Evolutionary conservation across 2,113 vertebrate species (phyloP).

Genomic region (Phyllostomus discolor): DNA sequence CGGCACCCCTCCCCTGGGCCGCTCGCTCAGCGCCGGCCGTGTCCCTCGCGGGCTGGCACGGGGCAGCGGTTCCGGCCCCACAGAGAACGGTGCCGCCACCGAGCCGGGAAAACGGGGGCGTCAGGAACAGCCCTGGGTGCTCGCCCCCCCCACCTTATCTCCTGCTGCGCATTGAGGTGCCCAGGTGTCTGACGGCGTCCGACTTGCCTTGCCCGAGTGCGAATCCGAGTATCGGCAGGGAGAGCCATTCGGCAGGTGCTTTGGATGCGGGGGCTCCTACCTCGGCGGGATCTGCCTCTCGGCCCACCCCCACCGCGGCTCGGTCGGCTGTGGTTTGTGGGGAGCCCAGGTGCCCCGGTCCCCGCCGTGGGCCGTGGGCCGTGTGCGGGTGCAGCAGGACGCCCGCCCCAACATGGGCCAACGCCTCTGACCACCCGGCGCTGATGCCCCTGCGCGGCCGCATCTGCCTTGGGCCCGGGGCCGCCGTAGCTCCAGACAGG

Average conservation of each 20-base stretch:
- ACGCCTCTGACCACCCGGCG: neutral
- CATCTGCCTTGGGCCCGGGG: too few species aligned
- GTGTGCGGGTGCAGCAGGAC: neutral
- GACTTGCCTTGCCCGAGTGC: slow-evolving; percentile 62
- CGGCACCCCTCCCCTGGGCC: slow-evolving; percentile 58
- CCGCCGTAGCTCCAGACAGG: too few species aligned
- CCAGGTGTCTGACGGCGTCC: slow-evolving; percentile 63
- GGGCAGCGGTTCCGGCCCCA: slow-evolving; percentile 58
- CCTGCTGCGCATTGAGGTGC: slow-evolving; percentile 65
- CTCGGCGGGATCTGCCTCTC: slow-evolving; percentile 36
- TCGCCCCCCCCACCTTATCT: slow-evolving; percentile 71
- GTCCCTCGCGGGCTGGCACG: slow-evolving; percentile 55
- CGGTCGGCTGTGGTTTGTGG: neutral
- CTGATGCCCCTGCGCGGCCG: rapidly evolving
- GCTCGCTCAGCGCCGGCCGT: slow-evolving; percentile 68
- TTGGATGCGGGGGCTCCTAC: slow-evolving; percentile 53
- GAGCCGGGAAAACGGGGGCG: slow-evolving; percentile 60
- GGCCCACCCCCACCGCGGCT: neutral
- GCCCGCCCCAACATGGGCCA: neutral
- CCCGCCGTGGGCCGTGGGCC: neutral
- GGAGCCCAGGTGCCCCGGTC: neutral
- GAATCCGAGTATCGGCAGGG: slow-evolving; percentile 68
- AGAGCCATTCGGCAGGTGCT: slow-evolving; percentile 64
- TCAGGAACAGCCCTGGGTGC: slow-evolving; percentile 29
- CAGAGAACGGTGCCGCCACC: slow-evolving; percentile 66